Percentiles rank a stretch among this genome's conserved stretches.
Evolutionary conservation across 2,113 vertebrate species (phyloP).

Genomic region (Heterochromis multidens): DNA sequence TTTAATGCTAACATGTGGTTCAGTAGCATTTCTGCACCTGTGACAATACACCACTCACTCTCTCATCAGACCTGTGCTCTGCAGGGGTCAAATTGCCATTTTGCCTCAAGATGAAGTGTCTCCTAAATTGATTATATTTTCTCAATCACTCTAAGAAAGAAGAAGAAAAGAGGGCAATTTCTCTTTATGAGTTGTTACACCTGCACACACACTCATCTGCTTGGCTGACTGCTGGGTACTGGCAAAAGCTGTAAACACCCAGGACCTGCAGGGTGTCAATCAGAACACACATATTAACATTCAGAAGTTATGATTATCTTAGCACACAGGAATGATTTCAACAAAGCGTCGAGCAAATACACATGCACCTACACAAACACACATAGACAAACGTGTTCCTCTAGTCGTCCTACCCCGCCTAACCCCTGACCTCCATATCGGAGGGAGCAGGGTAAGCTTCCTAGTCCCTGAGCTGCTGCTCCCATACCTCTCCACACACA

Average conservation of each 20-base stretch:
- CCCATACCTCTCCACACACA: conserved; percentile 7
- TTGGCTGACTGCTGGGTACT: background rate
- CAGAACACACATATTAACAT: background rate
- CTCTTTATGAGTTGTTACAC: conserved; percentile 51
- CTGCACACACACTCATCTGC: conserved; percentile 34
- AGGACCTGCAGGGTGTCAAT: conserved; percentile 10
- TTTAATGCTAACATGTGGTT: conserved; percentile 65
- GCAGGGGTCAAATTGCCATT: conserved; percentile 73
- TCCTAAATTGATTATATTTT: conserved; percentile 62
- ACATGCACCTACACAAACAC: background rate
- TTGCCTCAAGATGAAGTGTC: conserved; percentile 60
- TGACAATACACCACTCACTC: conserved; percentile 55
- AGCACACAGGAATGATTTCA: background rate
- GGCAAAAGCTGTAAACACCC: background rate
- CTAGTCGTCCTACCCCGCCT: conserved; percentile 19
- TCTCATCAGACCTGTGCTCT: conserved; percentile 49
- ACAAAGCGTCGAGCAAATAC: background rate
- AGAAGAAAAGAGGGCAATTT: conserved; percentile 45
- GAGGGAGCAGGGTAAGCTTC: conserved; percentile 62
- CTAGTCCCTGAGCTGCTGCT: conserved; percentile 57
- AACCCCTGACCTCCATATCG: conserved; percentile 70
- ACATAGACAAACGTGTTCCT: conserved; percentile 2
- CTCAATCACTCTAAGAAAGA: conserved; percentile 42
- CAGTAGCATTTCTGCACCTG: conserved; percentile 63
- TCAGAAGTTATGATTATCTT: conserved; percentile 4